Evolutionary conservation across 2,888 invertebrate genomes (phyloP).

Genomic region (Antheraea yamamai): DNA sequence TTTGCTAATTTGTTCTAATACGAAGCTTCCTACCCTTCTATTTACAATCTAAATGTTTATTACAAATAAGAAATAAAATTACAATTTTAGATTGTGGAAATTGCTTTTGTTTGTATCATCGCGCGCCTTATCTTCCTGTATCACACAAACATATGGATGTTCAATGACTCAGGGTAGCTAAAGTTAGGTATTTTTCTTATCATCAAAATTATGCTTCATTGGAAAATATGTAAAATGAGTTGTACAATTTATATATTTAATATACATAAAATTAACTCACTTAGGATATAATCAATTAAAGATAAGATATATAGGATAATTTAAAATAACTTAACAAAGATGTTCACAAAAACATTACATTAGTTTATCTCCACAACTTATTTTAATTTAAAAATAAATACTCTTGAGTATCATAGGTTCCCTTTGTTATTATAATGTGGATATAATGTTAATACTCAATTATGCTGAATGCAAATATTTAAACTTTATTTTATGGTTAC

Average conservation of each 20-base stretch:
- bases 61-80: neutral
- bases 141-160: slow-evolving; percentile 15
- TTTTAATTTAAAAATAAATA: neutral
- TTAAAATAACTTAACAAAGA: neutral
- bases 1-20: neutral
- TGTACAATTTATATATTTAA: neutral
- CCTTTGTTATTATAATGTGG: neutral
- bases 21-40: neutral
- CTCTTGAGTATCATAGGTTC: neutral
- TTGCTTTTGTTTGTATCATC: slow-evolving; percentile 3
- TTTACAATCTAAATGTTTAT: neutral
- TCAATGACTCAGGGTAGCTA: slow-evolving; percentile 7
- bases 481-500: neutral
- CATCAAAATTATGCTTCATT: neutral
- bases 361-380: neutral
- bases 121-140: neutral
- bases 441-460: neutral
- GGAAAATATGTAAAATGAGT: neutral
- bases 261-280: neutral
- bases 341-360: neutral
- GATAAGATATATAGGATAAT: neutral
- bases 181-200: slow-evolving; percentile 4
- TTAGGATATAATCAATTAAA: neutral
- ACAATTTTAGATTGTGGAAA: neutral
- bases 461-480: neutral